A percentile compares a stretch with the other conserved stretches of the same genome.
phyloP scores from a whole-genome alignment of 1,140 invertebrate genomes.

The Ooceraea biroi region DNA sequence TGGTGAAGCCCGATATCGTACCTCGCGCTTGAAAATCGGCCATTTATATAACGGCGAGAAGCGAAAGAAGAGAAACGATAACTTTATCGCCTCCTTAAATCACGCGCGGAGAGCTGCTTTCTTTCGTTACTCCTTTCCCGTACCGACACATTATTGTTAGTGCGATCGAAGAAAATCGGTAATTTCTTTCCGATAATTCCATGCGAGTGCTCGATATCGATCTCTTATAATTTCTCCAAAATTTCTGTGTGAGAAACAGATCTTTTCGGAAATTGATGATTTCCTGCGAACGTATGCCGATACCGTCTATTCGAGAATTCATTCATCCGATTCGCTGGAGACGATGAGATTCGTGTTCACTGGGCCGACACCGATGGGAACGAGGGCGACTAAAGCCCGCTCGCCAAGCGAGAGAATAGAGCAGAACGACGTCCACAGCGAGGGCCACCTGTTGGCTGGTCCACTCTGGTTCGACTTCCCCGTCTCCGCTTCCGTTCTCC shows the following conservation, averaged over 20 bases:
- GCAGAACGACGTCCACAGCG: conserved; percentile 41
- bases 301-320: neutral
- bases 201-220: neutral
- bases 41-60: no score
- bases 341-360: neutral
- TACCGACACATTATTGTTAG: neutral
- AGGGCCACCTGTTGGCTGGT: conserved; percentile 61
- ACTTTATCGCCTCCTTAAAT: conserved; percentile 14
- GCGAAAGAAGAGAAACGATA: neutral
- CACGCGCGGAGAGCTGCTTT: neutral
- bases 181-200: neutral
- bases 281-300: neutral
- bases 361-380: conserved; percentile 42
- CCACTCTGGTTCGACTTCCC: neutral
- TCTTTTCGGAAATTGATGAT: no score
- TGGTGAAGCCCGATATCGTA: no score
- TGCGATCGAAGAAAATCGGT: conserved; percentile 1
- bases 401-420: conserved; percentile 55
- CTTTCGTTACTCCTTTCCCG: neutral
- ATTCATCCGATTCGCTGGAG: conserved; percentile 7
- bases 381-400: conserved; percentile 64
- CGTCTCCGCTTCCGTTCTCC: conserved; percentile 60
- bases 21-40: no score
- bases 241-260: neutral
- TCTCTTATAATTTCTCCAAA: neutral